Evolutionary conservation across 2,888 invertebrate genomes (phyloP), one percentile per base, ranked within the genome.

Genomic region (Euphydryas editha): DNA sequence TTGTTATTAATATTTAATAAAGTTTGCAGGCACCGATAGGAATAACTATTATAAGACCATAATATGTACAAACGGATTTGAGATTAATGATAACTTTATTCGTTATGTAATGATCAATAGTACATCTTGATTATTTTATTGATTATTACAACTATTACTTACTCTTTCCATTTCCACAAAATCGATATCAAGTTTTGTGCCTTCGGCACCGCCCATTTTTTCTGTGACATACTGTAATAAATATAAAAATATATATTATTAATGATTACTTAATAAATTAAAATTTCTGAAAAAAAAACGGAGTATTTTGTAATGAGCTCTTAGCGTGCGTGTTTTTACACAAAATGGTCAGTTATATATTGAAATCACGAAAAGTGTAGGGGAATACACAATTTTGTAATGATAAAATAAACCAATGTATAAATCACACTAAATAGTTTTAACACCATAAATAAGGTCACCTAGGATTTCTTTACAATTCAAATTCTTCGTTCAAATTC

Each of bases 121-220:
- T n/a, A n/a, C n/a, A 30, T 30, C 30, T 30, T 30, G 0, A 30
- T 30, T 7, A 30, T 30, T 39, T 39, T 39, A 39, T 11, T 15
- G 7, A 39, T 39, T 39, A 5, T 44, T 44, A 1, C 42, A 30
- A 30, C 0, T 13, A 49, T 51, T 59, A 93, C 95, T 95, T 94
- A 99, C 98, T 94, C 98, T 96, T 94, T 99, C 99, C 99, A 99
- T 99, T 87, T 99, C 99, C 94, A 97, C 95, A 89, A 99, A 99
- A 84, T 99, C 99, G 92, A 99, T 96, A 93, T 99, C 99, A 85
- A 99, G 95, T 93, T 99, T 99, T 78, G 99, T 99, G 91, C 99
- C 99, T 93, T 99, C 99, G 76, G 99, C 99, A 87, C 99, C 99
- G 74, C 99, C 99, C 96, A 99, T 99, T 94, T 99, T 99, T 93